Conservation (phyloP, 64 coral and sea anemone genomes). For the Montipora sp. region DNA sequence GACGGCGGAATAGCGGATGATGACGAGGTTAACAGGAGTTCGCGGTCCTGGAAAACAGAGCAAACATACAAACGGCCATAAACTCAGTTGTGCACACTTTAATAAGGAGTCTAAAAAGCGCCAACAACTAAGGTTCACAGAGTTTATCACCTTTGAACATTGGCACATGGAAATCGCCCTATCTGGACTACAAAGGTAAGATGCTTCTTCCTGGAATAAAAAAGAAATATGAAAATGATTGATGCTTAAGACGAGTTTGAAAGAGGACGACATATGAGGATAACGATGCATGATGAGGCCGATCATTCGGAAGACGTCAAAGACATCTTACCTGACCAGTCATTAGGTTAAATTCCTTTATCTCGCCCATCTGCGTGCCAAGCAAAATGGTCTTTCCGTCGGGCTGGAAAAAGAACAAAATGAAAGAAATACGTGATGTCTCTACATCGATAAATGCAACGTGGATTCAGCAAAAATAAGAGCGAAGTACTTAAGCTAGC, state of each 20-base stretch:
- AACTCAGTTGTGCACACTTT: neutral
- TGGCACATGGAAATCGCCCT: conserved; percentile 91
- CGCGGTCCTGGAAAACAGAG: conserved; percentile 47
- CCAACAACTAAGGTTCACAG: neutral
- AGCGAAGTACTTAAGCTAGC: too few relatives aligned
- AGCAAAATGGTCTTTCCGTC: conserved; percentile 79
- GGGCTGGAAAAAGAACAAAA: conserved; percentile 44
- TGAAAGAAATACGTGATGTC: neutral
- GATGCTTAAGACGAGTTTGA: neutral
- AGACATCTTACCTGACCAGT: conserved; percentile 69
- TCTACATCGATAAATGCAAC: neutral
- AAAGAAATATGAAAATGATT: neutral
- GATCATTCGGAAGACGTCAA: neutral
- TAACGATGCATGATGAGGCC: neutral
- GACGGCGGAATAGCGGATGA: conserved; percentile 87
- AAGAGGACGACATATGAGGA: neutral
- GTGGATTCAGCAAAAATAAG: too few relatives aligned
- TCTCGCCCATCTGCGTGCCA: conserved; percentile 82
- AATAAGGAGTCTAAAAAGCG: neutral
- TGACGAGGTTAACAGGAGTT: conserved; percentile 81
- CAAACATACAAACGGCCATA: neutral
- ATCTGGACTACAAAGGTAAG: conserved; percentile 58
- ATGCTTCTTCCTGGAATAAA: conserved; percentile 70
- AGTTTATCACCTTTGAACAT: conserved; percentile 63
- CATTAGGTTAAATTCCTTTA: conserved; percentile 80